These are phyloP conservation scores for Xestia xanthographa DNA, from an alignment of 2,888 invertebrate species.

Conservation along the genomic window DNA sequence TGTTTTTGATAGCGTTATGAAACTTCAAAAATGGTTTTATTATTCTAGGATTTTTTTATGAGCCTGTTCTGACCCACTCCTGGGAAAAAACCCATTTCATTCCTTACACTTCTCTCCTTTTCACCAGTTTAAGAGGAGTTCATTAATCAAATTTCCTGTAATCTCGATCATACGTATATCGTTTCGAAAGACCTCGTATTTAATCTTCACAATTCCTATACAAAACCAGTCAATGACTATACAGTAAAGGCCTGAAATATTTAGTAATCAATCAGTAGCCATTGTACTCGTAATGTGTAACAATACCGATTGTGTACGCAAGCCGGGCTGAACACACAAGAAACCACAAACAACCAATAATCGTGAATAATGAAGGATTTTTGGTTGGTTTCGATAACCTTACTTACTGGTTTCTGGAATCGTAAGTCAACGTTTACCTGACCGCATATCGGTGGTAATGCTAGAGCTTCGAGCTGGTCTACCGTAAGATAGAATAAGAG, in stretches of 20 bases:
- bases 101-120: not conserved
- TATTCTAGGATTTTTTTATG: not conserved
- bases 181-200: not conserved
- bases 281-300: constrained; percentile 5
- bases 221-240: not conserved
- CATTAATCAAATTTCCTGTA: not conserved
- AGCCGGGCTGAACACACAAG: not conserved
- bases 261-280: constrained; percentile 21
- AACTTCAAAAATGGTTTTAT: too few species aligned
- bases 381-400: not conserved
- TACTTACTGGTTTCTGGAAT: not conserved
- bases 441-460: not conserved
- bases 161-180: not conserved
- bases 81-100: not conserved
- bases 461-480: not conserved
- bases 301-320: constrained; percentile 3
- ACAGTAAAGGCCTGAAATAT: constrained; percentile 4
- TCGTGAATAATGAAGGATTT: not conserved
- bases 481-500: not conserved
- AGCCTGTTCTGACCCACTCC: not conserved
- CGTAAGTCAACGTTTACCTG: not conserved
- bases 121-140: not conserved
- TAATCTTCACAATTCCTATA: not conserved
- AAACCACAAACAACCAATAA: not conserved
- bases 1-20: not conserved